Conservation (phyloP, 2,888 invertebrate species). For the Drosophila demipolita region DNA sequence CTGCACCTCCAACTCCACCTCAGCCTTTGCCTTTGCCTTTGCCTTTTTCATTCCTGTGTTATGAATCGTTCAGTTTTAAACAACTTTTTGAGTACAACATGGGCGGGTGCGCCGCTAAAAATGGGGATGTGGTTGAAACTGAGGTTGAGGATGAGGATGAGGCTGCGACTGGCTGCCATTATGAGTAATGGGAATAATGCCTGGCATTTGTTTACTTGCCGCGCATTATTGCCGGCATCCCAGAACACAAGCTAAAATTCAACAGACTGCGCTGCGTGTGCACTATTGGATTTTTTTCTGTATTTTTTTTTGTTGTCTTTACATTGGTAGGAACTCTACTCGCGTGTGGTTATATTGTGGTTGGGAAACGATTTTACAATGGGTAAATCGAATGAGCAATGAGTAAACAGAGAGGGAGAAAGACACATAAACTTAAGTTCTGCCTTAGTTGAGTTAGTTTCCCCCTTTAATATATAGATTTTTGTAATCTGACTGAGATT, state of each 20-base stretch:
- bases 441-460: background rate
- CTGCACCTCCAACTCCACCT: constrained; percentile 13
- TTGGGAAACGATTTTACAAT: constrained; percentile 16
- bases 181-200: constrained; percentile 78
- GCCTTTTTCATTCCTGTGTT: constrained; percentile 63
- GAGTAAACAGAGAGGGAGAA: constrained; percentile 2
- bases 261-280: constrained; percentile 36
- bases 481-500: background rate
- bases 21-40: constrained; percentile 7
- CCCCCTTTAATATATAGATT: background rate
- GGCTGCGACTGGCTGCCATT: constrained; percentile 62
- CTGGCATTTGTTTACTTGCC: constrained; percentile 74
- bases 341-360: constrained; percentile 21
- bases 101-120: constrained; percentile 59
- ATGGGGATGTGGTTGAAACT: constrained; percentile 1
- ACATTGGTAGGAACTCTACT: background rate
- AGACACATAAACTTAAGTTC: background rate
- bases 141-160: constrained; percentile 20
- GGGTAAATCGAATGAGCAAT: constrained; percentile 4
- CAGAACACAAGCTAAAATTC: background rate
- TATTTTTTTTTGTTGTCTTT: constrained; percentile 1
- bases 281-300: constrained; percentile 40
- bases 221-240: constrained; percentile 62
- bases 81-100: constrained; percentile 52
- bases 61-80: constrained; percentile 70